These are phyloP conservation scores for Achlya flavicornis DNA, from an alignment of 2,888 invertebrate species.

Conservation along the genomic window DNA sequence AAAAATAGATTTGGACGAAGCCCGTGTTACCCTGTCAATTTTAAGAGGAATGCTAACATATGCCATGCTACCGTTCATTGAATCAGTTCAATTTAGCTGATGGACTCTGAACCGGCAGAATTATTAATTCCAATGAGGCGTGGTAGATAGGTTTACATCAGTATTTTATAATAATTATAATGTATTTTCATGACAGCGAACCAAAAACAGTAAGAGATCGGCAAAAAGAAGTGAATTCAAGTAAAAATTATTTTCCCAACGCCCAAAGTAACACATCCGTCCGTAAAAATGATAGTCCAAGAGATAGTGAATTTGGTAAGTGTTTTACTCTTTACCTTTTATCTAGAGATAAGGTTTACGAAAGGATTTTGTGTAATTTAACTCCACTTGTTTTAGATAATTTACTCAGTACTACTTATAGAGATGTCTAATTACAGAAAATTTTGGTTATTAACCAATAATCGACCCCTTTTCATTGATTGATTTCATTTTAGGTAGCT, in stretches of 20 bases:
- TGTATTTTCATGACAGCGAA: conserved; percentile 59
- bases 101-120: conserved; percentile 28
- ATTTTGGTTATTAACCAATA: no score
- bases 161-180: conserved; percentile 32
- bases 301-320: conserved; percentile 75
- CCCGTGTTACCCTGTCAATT: conserved; percentile 45
- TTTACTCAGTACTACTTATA: no score
- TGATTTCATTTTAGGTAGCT: no score
- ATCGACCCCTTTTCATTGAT: no score
- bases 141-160: conserved; percentile 22
- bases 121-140: conserved; percentile 33
- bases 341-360: neutral
- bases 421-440: no score
- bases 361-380: neutral
- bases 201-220: conserved; percentile 47
- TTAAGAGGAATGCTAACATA: conserved; percentile 33
- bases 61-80: conserved; percentile 25
- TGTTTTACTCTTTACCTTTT: conserved; percentile 16
- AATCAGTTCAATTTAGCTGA: conserved; percentile 38
- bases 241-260: conserved; percentile 47
- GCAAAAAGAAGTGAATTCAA: conserved; percentile 47
- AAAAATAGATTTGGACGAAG: conserved; percentile 64
- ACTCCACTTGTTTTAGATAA: no score
- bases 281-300: conserved; percentile 63
- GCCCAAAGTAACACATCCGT: conserved; percentile 71